These are phyloP conservation scores for human (Homo sapiens) DNA, from an alignment of 2,113 vertebrate species.

Conservation along the genomic window GRCh38 chr1:42268001-42268500, in stretches of 20 bases:
- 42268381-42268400: conserved; percentile 5
- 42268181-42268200: conserved; percentile 3
- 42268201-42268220: not conserved
- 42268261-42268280: conserved; percentile 25
- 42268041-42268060: conserved; percentile 4
- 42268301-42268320: conserved; percentile 4
- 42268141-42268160: not conserved
- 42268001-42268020: not conserved
- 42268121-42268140: not conserved
- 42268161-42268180: conserved; percentile 33
- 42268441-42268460: not conserved
- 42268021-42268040: not conserved
- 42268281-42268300: not conserved
- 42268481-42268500: not conserved
- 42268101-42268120: conserved; percentile 50
- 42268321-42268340: not conserved
- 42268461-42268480: not conserved
- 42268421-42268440: not conserved
- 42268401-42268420: not conserved
- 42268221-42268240: not conserved
- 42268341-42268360: conserved; percentile 13
- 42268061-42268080: conserved; percentile 31
- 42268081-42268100: conserved; percentile 5
- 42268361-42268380: not conserved
- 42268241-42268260: not conserved